These are phyloP conservation scores for Neosilurus hyrtlii DNA, from an alignment of 2,797 vertebrate species.

Conservation along the genomic window DNA sequence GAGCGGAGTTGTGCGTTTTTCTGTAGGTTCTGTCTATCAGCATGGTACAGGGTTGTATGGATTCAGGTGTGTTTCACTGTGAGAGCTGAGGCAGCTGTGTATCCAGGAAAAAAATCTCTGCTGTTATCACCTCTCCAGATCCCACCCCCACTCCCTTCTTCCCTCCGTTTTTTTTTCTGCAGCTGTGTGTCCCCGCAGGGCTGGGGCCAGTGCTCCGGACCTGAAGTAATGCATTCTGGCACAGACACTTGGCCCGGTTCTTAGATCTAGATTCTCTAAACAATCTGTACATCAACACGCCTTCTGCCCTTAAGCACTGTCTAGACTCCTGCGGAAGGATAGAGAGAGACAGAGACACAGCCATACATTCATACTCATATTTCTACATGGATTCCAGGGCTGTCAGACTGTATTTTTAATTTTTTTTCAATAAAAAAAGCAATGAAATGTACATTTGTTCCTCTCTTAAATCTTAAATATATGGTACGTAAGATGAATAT, in stretches of 20 bases:
- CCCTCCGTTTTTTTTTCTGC: slow-evolving; percentile 57
- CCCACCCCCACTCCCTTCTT: slow-evolving; percentile 53
- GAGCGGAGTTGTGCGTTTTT: background rate
- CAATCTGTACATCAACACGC: slow-evolving; percentile 73
- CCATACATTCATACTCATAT: background rate
- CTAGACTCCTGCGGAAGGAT: slow-evolving; percentile 53
- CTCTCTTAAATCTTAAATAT: no score
- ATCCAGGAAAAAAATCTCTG: slow-evolving; percentile 60
- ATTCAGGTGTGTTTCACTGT: slow-evolving; percentile 25
- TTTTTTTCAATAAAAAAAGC: no score
- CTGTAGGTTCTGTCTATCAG: background rate
- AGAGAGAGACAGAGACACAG: slow-evolving; percentile 35
- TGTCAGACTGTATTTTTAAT: background rate
- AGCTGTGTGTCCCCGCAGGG: slow-evolving; percentile 65
- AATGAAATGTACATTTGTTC: no score
- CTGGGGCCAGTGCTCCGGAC: slow-evolving; percentile 64
- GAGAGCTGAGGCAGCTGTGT: slow-evolving; percentile 46
- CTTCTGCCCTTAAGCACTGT: slow-evolving; percentile 70
- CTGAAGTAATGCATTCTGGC: slow-evolving; percentile 71
- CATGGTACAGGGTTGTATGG: slow-evolving; percentile 9
- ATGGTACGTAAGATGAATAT: no score
- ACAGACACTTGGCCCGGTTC: slow-evolving; percentile 62
- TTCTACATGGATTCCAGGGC: background rate
- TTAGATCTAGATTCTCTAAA: slow-evolving; percentile 68
- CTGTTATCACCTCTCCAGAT: slow-evolving; percentile 64